Percentiles rank a stretch among this genome's conserved stretches.
These are phyloP conservation scores for Syndactyla subalaris DNA, from an alignment of 2,797 vertebrate species.

Conservation along the genomic window DNA sequence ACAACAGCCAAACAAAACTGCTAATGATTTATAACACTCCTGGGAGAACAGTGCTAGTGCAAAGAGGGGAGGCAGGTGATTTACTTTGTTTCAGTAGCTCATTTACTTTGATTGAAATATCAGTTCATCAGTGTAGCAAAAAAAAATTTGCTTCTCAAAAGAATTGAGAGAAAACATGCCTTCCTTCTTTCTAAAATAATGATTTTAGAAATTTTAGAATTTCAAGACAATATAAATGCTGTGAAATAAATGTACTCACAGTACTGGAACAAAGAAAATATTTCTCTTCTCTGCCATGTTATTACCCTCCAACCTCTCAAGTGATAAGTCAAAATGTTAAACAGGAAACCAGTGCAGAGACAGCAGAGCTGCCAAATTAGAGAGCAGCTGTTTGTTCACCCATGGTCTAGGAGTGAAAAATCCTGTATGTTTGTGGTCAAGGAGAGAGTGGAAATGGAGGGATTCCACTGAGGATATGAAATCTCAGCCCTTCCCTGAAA, in stretches of 20 bases:
- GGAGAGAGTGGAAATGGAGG: background rate
- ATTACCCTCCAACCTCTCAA: background rate
- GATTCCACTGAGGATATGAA: background rate
- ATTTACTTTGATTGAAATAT: background rate
- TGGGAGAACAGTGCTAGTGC: background rate
- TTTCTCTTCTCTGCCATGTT: background rate
- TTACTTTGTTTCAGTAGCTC: background rate
- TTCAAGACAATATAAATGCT: background rate
- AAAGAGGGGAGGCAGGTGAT: background rate
- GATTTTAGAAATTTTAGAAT: too few species aligned
- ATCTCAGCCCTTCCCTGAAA: background rate
- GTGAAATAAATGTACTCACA: background rate
- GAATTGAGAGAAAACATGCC: background rate
- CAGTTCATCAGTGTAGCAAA: background rate
- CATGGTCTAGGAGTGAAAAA: background rate
- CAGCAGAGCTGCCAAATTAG: background rate
- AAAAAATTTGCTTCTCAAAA: background rate
- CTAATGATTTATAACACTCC: background rate
- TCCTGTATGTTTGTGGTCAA: background rate
- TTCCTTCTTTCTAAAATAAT: background rate
- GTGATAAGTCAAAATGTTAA: background rate
- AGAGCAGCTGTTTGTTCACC: background rate
- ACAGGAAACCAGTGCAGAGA: background rate
- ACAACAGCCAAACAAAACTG: background rate
- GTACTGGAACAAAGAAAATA: background rate